Percentiles rank a stretch among this genome's conserved stretches.
phyloP scores from a whole-genome alignment of 2,888 invertebrate genomes.

The Dendrolimus pini region DNA sequence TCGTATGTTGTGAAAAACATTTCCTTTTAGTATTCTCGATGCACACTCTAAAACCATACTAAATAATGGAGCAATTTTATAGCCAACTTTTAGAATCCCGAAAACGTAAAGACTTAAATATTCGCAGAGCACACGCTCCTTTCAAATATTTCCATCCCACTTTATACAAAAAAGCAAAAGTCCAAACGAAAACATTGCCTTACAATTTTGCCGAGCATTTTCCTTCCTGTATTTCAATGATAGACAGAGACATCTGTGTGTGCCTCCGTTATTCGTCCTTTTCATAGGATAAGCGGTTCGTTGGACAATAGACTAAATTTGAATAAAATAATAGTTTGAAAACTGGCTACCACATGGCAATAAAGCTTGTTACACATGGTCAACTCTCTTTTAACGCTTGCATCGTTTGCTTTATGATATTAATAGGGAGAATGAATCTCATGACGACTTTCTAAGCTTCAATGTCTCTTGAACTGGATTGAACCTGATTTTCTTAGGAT shows the following conservation, averaged over 20 bases:
- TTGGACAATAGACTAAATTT: conserved; percentile 47
- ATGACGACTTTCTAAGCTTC: neutral
- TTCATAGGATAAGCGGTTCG: conserved; percentile 29
- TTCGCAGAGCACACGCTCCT: neutral
- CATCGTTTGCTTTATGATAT: neutral
- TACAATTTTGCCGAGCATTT: neutral
- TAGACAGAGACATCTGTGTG: neutral
- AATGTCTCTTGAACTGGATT: too few species aligned
- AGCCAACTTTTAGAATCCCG: too few species aligned
- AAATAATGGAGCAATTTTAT: too few species aligned
- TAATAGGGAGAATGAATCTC: neutral
- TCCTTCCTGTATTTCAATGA: neutral
- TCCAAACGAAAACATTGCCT: neutral
- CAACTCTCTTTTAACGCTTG: neutral
- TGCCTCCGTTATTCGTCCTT: conserved; percentile 10
- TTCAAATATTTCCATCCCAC: neutral
- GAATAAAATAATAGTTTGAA: conserved; percentile 63
- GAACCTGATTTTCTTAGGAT: too few species aligned
- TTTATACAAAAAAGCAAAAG: neutral
- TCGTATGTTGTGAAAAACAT: too few species aligned
- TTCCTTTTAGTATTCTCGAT: too few species aligned
- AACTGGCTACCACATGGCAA: conserved; percentile 37
- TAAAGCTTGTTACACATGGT: neutral
- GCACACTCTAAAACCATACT: too few species aligned
- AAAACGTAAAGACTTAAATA: too few species aligned